Conservation (phyloP, 1,140 invertebrate genomes). For the Aphis craccivora region DNA sequence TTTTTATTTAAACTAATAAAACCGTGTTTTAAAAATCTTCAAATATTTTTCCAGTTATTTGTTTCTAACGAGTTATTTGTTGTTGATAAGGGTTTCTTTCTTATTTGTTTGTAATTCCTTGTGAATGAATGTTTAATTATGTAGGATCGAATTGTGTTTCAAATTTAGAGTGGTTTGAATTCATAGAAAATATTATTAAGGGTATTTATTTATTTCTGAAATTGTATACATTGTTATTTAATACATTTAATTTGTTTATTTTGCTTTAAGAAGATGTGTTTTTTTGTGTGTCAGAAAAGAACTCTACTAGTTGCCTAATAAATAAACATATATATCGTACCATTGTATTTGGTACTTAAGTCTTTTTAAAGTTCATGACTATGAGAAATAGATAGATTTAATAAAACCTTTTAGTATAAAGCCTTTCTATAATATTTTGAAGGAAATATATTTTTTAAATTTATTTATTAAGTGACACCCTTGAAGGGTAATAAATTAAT, state of each 20-base stretch:
- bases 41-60: not conserved
- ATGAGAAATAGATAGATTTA: not conserved
- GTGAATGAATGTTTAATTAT: not conserved
- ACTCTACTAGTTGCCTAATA: not conserved
- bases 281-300: not conserved
- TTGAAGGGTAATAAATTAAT: too few relatives aligned
- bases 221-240: not conserved
- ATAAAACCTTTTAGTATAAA: not conserved
- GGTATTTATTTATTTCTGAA: not conserved
- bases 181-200: too few relatives aligned
- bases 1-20: not conserved
- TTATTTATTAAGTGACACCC: too few relatives aligned
- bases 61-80: not conserved
- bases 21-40: not conserved
- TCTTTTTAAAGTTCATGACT: not conserved
- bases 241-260: not conserved
- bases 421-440: too few relatives aligned
- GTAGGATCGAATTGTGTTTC: not conserved
- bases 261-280: not conserved
- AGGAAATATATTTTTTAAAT: too few relatives aligned
- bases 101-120: not conserved
- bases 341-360: not conserved
- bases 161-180: too few relatives aligned
- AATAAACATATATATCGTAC: not conserved
- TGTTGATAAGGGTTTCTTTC: not conserved